Conservation (phyloP, 2,113 vertebrate species). For the Genyomyrus donnyi region DNA sequence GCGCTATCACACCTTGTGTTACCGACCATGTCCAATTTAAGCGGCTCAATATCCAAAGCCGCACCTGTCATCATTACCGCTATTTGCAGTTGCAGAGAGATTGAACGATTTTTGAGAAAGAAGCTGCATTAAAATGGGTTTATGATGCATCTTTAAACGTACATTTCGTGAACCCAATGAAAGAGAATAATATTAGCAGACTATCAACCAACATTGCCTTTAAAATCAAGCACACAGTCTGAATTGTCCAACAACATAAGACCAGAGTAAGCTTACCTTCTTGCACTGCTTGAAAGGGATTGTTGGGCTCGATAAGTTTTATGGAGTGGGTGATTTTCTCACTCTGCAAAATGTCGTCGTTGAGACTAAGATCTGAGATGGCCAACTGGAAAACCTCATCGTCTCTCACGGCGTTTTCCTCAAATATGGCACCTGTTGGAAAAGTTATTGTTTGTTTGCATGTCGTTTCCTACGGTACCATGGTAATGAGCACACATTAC, state of each 20-base stretch:
- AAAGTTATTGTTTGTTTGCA: conserved; percentile 4
- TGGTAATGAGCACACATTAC: background rate
- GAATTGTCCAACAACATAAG: conserved; percentile 9
- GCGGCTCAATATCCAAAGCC: background rate
- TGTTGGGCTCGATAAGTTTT: conserved; percentile 92
- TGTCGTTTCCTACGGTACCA: background rate
- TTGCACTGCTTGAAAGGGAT: conserved; percentile 94
- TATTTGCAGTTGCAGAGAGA: background rate
- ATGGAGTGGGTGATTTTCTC: conserved; percentile 98
- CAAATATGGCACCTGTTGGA: conserved; percentile 88
- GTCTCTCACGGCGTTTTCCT: conserved; percentile 87
- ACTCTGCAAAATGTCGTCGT: conserved; percentile 92
- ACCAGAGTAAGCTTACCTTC: conserved; percentile 73
- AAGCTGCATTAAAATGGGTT: background rate
- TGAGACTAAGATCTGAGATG: conserved; percentile 92
- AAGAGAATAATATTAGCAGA: background rate
- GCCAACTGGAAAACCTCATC: conserved; percentile 95
- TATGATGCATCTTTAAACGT: background rate
- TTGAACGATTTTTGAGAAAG: background rate
- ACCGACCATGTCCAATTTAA: background rate
- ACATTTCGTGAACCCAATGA: background rate
- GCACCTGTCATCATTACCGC: background rate
- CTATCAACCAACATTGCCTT: background rate
- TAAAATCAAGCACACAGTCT: background rate
- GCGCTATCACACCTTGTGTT: background rate